Evolutionary conservation across 2,888 invertebrate species (phyloP).

Genomic region (Limenitis camilla): DNA sequence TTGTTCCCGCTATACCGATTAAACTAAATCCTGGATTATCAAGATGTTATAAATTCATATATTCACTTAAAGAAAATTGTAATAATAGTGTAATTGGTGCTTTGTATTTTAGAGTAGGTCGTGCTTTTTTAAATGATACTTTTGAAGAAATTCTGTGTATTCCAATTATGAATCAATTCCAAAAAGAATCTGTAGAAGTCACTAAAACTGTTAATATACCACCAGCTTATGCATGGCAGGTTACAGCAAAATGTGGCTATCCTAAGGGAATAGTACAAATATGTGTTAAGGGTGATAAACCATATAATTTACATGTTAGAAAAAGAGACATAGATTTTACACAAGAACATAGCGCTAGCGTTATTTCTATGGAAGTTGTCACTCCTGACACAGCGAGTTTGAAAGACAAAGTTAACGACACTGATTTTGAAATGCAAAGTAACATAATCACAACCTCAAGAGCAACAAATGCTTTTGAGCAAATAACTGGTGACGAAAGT

Average conservation of each 20-base stretch:
- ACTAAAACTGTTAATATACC: conserved; percentile 40
- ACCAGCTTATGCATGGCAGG: conserved; percentile 50
- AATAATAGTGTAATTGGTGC: conserved; percentile 28
- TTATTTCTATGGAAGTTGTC: conserved; percentile 31
- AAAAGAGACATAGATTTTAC: conserved; percentile 36
- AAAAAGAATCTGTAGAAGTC: conserved; percentile 30
- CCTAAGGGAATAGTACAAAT: conserved; percentile 39
- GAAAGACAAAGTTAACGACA: conserved; percentile 30
- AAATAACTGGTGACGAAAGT: conserved; percentile 17
- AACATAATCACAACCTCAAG: conserved; percentile 23
- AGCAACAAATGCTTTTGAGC: neutral
- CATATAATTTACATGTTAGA: conserved; percentile 42
- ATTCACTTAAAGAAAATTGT: conserved; percentile 33
- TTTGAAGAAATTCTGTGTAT: conserved; percentile 39
- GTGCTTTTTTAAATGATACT: conserved; percentile 28
- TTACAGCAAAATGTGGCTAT: conserved; percentile 36
- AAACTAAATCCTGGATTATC: conserved; percentile 51
- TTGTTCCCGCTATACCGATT: conserved; percentile 39
- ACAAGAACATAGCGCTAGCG: conserved; percentile 23
- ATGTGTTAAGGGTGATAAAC: conserved; percentile 32
- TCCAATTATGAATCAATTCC: conserved; percentile 39
- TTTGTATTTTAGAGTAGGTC: conserved; percentile 46
- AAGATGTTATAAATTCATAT: conserved; percentile 38
- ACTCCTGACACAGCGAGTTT: conserved; percentile 35
- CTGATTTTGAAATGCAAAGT: conserved; percentile 27